Percentiles rank a stretch among this genome's conserved stretches.
Conservation (phyloP, 2,113 vertebrate genomes). For the Clupea harengus region DNA sequence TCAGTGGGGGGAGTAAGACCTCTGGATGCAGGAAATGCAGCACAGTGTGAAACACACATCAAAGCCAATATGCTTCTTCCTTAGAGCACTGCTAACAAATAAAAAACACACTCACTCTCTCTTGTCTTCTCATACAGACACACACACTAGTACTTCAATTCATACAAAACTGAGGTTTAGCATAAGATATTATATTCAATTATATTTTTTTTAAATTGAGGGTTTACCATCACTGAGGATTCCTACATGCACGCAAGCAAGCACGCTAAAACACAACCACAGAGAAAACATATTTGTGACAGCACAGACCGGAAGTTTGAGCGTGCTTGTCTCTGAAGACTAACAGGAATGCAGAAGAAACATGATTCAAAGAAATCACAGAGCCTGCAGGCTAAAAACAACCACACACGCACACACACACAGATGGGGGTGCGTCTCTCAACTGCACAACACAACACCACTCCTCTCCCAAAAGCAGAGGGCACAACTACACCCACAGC, state of each 20-base stretch:
- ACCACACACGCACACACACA: neutral
- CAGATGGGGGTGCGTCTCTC: neutral
- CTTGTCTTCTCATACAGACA: neutral
- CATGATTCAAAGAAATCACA: neutral
- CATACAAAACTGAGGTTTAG: neutral
- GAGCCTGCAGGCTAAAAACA: too few species aligned
- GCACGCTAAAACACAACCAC: too few species aligned
- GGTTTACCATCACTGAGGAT: too few species aligned
- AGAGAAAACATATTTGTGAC: too few species aligned
- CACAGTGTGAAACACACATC: neutral
- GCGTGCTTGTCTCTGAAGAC: neutral
- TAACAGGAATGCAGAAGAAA: neutral
- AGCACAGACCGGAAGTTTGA: neutral
- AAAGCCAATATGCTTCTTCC: neutral
- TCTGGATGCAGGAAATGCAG: neutral
- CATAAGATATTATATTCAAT: neutral
- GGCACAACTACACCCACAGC: neutral
- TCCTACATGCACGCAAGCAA: too few species aligned
- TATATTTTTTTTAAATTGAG: too few species aligned
- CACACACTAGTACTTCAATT: neutral
- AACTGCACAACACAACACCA: neutral
- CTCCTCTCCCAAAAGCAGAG: neutral
- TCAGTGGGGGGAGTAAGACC: neutral
- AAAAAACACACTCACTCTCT: neutral
- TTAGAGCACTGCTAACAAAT: neutral